Evolutionary conservation across 2,888 invertebrate species (phyloP).

Genomic region (Quadriops clusia): DNA sequence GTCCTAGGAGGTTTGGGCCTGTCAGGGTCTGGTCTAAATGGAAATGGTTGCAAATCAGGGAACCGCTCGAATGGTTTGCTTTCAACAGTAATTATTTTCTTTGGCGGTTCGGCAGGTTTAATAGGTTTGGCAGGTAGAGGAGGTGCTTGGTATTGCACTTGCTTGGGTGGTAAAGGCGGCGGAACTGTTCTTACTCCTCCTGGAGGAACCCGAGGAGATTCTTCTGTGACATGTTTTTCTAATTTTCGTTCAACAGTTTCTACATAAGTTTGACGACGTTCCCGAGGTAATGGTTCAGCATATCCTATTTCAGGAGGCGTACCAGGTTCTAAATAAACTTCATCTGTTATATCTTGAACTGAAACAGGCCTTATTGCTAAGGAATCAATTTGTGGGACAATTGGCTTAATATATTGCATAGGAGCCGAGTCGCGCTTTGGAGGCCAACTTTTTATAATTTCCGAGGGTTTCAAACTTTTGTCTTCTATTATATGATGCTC

Average conservation of each 20-base stretch:
- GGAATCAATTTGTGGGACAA: slow-evolving; percentile 24
- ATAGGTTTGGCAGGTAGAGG: slow-evolving; percentile 31
- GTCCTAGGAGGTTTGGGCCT: slow-evolving; percentile 31
- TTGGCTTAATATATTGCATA: slow-evolving; percentile 18
- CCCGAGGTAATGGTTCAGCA: slow-evolving; percentile 42
- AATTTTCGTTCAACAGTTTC: slow-evolving; percentile 46
- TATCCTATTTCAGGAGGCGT: slow-evolving; percentile 56
- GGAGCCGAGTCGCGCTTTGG: slow-evolving; percentile 27
- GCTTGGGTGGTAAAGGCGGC: slow-evolving; percentile 36
- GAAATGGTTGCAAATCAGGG: slow-evolving; percentile 40
- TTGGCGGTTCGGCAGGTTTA: slow-evolving; percentile 23
- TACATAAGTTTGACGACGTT: slow-evolving; percentile 43
- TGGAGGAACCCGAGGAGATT: slow-evolving; percentile 42
- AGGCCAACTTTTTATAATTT: slow-evolving; percentile 40
- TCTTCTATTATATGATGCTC: slow-evolving; percentile 24
- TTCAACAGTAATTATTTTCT: slow-evolving; percentile 20
- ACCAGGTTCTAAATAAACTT: slow-evolving; percentile 50
- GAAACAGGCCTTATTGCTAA: slow-evolving; percentile 32
- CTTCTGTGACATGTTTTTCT: slow-evolving; percentile 40
- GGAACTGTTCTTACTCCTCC: slow-evolving; percentile 45
- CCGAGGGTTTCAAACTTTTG: slow-evolving; percentile 31
- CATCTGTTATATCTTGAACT: slow-evolving; percentile 37
- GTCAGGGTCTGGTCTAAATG: slow-evolving; percentile 37
- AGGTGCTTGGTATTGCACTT: slow-evolving; percentile 35
- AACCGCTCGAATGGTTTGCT: slow-evolving; percentile 34